Evolutionary conservation across 1,140 invertebrate genomes (phyloP).

Genomic region (Aphis gossypii): DNA sequence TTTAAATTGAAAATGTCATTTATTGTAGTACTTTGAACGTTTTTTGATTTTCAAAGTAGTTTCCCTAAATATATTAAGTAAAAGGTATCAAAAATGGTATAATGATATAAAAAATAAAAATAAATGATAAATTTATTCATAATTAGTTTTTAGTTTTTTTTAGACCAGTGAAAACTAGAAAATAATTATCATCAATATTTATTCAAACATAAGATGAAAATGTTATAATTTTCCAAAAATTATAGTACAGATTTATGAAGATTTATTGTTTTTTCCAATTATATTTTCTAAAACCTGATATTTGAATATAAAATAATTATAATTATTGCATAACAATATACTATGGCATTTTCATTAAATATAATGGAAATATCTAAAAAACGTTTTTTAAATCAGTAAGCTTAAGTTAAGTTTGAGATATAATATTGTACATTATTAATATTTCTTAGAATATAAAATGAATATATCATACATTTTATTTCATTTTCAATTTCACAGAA

Average conservation of each 20-base stretch:
- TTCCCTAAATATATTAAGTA: background rate
- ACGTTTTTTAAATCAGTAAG: background rate
- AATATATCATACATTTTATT: background rate
- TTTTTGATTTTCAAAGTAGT: background rate
- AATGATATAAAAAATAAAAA: background rate
- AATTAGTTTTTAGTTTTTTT: background rate
- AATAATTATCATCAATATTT: background rate
- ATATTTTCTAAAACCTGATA: background rate
- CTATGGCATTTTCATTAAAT: background rate
- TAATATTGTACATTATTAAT: background rate
- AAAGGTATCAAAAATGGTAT: background rate
- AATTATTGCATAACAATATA: background rate
- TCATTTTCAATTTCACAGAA: background rate
- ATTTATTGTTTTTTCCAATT: background rate
- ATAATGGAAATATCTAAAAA: background rate
- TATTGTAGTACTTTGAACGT: background rate
- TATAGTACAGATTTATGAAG: background rate
- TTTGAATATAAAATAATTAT: background rate
- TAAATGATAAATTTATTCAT: background rate
- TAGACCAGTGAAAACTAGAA: background rate
- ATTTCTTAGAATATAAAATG: background rate
- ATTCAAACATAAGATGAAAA: background rate
- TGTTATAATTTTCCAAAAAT: background rate
- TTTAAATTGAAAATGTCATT: slow-evolving; percentile 6
- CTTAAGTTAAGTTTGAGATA: background rate